Percentiles rank a stretch among this genome's conserved stretches.
These are phyloP conservation scores for Zaprionus kolodkinae DNA, from an alignment of 1,140 invertebrate genomes.

Conservation along the genomic window DNA sequence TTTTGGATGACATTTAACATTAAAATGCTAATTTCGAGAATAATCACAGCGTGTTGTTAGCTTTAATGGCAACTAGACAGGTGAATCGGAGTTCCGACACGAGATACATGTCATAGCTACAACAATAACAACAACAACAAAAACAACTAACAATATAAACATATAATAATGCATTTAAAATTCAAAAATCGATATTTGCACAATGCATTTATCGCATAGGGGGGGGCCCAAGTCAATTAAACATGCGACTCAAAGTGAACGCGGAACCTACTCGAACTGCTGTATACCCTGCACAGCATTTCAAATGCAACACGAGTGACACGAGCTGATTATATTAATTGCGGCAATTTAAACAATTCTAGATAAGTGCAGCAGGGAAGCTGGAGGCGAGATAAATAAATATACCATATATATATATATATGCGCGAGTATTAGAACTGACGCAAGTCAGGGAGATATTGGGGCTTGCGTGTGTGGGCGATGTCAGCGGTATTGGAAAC, in stretches of 20 bases:
- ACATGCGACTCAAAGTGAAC: constrained; percentile 44
- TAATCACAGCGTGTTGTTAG: not conserved
- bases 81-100: not conserved
- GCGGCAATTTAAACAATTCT: constrained; percentile 63
- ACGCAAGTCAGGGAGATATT: constrained; percentile 27
- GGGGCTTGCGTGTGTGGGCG: constrained; percentile 71
- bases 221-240: constrained; percentile 48
- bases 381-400: constrained; percentile 10
- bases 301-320: constrained; percentile 34
- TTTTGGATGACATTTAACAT: not conserved
- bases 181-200: constrained; percentile 69
- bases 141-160: constrained; percentile 2
- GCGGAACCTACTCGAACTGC: constrained; percentile 61
- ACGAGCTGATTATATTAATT: constrained; percentile 66
- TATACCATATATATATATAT: constrained; percentile 16
- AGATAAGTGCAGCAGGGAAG: constrained; percentile 9
- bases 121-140: not conserved
- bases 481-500: constrained; percentile 31
- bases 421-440: constrained; percentile 13
- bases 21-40: not conserved
- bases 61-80: constrained; percentile 3
- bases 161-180: constrained; percentile 51
- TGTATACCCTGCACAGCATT: constrained; percentile 54
- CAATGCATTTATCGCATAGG: constrained; percentile 13
- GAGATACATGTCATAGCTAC: not conserved